Base-by-base conservation (phyloP, 1,140 invertebrate genomes). In the Callitettix versicolor region DNA sequence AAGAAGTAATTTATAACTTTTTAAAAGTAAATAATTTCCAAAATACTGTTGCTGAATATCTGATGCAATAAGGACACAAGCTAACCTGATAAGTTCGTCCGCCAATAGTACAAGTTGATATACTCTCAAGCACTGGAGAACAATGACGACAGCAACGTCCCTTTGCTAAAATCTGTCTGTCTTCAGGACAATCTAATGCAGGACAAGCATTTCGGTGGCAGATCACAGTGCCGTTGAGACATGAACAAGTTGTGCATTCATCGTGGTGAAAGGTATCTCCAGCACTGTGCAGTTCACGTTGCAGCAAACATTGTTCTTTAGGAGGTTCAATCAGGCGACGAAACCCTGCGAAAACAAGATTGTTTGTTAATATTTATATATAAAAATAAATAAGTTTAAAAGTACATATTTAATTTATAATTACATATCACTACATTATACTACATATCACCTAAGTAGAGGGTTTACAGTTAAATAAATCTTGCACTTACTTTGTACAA, bases 171-270 rank as follows among this genome's bases (percentile, higher is more conserved):
- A 80, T 76, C 63, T 87, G 81, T 30, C 81, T 75, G 40, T 86
- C 79, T 0, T 79, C 75, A 0, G 82, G 74, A 65, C 91, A 95
- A 55, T 88, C 83, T 42, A 94, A 67, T 0, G 88, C 79, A 1
- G 89, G 88, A 65, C 91, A 95, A 1, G 85, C 83, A 57, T 81
- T 76, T 6, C 87, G 74, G 12, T 76, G 71, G 69, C 92, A 95
- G 14, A 86, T 72, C 0, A 83, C 79, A 0, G 85, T 88, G 20
- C 85, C 84, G 68, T 86, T 85, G 36, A 70, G 55, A 64, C 91
- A 95, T 1, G 75, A 79, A 69, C 92, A 95, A 24, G 79, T 77
- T 1, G 90, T 92, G 67, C 91, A 94, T 64, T 93, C 89, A 64
- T 93, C 89, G 14, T 82, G 74, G 22, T 74, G 71, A 60, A 86